Evolutionary conservation across 23 tunicate genomes (phyloP).

Genomic region (Halocynthia roretzi): DNA sequence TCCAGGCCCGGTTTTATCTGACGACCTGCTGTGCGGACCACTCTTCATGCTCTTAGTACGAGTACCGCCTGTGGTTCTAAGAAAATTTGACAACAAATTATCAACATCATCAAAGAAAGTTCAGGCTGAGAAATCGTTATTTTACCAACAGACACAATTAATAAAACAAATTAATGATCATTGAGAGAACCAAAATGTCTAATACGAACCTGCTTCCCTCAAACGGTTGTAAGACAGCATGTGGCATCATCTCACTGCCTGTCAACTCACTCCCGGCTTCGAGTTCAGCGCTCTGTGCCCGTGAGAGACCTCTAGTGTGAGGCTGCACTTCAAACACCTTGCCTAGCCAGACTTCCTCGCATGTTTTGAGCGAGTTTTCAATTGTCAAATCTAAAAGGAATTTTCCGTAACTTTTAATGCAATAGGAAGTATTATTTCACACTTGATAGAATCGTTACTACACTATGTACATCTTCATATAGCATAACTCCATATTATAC

Average conservation of each 20-base stretch:
- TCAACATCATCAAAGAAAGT: neutral
- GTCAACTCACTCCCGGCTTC: conserved; percentile 88
- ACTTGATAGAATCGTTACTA: neutral
- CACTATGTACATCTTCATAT: neutral
- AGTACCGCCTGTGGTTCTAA: conserved; percentile 65
- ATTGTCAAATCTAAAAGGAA: conserved; percentile 67
- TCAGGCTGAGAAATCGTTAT: neutral
- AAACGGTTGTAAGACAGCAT: conserved; percentile 67
- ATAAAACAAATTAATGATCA: no score
- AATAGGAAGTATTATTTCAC: neutral
- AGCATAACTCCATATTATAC: neutral
- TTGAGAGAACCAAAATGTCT: neutral
- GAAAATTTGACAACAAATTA: neutral
- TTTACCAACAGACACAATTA: neutral
- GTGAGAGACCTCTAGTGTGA: conserved; percentile 76
- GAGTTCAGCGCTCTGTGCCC: conserved; percentile 60
- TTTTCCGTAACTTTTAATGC: no score
- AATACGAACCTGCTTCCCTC: conserved; percentile 52
- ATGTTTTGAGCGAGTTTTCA: conserved; percentile 84
- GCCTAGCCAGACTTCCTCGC: conserved; percentile 94
- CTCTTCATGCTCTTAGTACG: conserved; percentile 93
- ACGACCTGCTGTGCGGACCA: conserved; percentile 70
- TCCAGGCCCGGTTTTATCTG: conserved; percentile 91
- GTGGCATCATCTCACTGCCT: conserved; percentile 95
- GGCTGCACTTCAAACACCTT: conserved; percentile 76